Base-by-base conservation (phyloP, 2,113 vertebrate species). In the Tenrec ecaudatus region DNA sequence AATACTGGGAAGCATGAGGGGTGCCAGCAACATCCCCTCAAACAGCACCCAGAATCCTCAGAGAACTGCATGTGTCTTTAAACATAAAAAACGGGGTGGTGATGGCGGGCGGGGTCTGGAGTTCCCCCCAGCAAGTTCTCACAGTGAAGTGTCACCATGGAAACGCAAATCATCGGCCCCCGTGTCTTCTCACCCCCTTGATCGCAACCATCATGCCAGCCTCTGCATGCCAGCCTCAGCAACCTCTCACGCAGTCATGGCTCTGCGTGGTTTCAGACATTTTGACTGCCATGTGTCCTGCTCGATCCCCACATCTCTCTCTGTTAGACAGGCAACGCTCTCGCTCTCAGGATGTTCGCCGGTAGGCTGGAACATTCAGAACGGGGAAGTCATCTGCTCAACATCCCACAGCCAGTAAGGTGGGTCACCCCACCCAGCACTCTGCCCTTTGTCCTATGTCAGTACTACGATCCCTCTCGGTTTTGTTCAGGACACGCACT, bases 391-490 rank as follows among this genome's bases (percentile, higher is more conserved):
- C 60, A 93, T 84, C 33, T 57, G 53, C 86, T 60, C 75, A 76
- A 95, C 85, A 43, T 66, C 68, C 94, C 75, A 88, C 25, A 94
- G 82, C 36, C 47, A 76, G 62, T 73, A 82, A 62, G 20, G 88
- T 84, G 36, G 25, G 53, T 85, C 33, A 82, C 68, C 77, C 66
- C 33, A 78, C 73, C 58, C 47, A 58, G 40, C 20, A 57, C 36
- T 43, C 33, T 84, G 68, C 31, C 85, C 94, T 93, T 71, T 75
- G 78, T 23, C 66, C n/a, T 78, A 19, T 25, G 22, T 73, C 60
- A 91, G 36, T n/a, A 68, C 15, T 69, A 43, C 25, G 58, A 5
- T 43, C 58, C 27, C 33, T 93, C 20, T 92, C 57, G 36, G 40
- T 58, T 96, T 95, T 90, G 36, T 29, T 27, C 4, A 66, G 57